Evolutionary conservation across 2,113 vertebrate species (phyloP).

Genomic region (Phylloscopus trochilus): DNA sequence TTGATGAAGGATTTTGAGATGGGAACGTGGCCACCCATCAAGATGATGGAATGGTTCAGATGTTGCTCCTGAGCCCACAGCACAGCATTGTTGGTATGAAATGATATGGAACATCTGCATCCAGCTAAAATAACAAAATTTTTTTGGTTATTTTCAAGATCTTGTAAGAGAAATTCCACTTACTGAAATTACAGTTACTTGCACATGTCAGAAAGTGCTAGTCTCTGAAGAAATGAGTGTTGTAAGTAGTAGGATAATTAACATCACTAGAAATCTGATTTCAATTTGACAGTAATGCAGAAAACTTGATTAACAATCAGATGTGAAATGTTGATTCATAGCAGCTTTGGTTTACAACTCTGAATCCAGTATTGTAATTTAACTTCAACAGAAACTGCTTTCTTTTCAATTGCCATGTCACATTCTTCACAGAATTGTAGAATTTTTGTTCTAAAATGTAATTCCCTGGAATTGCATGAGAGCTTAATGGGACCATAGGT

Average conservation of each 20-base stretch:
- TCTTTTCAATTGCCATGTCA: neutral
- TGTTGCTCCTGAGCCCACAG: neutral
- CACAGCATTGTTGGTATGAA: neutral
- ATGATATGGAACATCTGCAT: neutral
- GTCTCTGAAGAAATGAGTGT: neutral
- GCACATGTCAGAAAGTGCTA: neutral
- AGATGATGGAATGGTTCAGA: neutral
- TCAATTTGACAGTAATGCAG: neutral
- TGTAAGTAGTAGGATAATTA: neutral
- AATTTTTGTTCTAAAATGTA: neutral
- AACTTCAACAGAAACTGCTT: neutral
- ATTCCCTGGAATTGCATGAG: neutral
- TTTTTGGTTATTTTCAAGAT: neutral
- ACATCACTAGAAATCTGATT: neutral
- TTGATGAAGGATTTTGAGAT: neutral
- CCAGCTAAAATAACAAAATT: neutral
- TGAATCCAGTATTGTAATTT: neutral
- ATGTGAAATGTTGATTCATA: neutral
- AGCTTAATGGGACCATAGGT: neutral
- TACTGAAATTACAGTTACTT: neutral
- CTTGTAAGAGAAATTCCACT: neutral
- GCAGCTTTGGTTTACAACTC: neutral
- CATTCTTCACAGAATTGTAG: neutral
- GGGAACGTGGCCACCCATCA: neutral
- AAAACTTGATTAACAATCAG: neutral